Percentiles rank a stretch among this genome's conserved stretches.
These are phyloP conservation scores for Atherix ibis DNA, from an alignment of 2,888 invertebrate species.

Conservation along the genomic window DNA sequence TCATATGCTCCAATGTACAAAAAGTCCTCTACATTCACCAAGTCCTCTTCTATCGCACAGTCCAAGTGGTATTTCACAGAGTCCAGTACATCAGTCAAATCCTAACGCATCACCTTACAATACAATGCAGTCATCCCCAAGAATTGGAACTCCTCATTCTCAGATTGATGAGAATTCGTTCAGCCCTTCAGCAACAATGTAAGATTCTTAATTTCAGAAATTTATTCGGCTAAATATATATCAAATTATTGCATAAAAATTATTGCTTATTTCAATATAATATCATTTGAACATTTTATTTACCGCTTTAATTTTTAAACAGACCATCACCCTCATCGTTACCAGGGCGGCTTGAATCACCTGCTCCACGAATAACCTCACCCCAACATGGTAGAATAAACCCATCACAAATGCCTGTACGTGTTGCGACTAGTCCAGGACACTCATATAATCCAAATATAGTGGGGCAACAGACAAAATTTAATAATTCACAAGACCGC, in stretches of 20 bases:
- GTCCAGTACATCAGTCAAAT: constrained; percentile 33
- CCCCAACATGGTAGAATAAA: constrained; percentile 36
- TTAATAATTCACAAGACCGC: constrained; percentile 19
- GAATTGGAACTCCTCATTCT: constrained; percentile 46
- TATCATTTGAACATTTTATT: neutral
- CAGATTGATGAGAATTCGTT: constrained; percentile 43
- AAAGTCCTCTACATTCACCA: constrained; percentile 38
- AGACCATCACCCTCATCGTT: constrained; percentile 36
- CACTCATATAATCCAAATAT: constrained; percentile 7
- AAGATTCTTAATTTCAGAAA: no score
- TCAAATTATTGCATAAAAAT: neutral
- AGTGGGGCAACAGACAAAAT: constrained; percentile 13
- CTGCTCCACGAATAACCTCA: constrained; percentile 38
- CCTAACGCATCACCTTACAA: constrained; percentile 39
- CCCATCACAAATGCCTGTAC: constrained; percentile 10
- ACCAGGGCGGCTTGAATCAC: constrained; percentile 31
- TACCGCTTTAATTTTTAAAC: neutral
- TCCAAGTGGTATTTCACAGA: constrained; percentile 30
- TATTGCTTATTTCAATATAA: no score
- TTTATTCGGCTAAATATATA: neutral
- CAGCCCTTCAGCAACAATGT: constrained; percentile 29
- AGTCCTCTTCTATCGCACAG: constrained; percentile 38
- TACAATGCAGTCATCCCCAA: constrained; percentile 38
- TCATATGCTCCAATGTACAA: constrained; percentile 31
- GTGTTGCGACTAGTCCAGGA: constrained; percentile 39